Evolutionary conservation across 1,140 invertebrate species (phyloP).

Genomic region (Drosophila fuyamai): DNA sequence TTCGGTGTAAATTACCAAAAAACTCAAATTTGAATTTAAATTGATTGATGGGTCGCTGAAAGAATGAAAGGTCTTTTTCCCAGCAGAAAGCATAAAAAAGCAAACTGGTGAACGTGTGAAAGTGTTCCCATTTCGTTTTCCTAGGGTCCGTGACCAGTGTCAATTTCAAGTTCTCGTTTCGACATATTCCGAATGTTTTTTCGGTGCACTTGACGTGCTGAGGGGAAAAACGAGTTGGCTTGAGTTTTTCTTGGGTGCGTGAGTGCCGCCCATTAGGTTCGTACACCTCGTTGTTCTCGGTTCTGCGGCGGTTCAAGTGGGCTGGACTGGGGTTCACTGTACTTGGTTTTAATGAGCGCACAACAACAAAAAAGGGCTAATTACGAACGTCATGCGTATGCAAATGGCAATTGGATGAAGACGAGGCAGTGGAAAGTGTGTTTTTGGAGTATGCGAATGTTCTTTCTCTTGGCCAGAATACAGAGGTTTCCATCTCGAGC

Average conservation of each 20-base stretch:
- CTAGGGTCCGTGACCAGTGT: slow-evolving; percentile 40
- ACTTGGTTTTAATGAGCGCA: slow-evolving; percentile 53
- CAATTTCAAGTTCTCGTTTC: slow-evolving; percentile 64
- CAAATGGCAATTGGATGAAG: slow-evolving; percentile 50
- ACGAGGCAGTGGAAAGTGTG: slow-evolving; percentile 55
- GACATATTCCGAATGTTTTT: slow-evolving; percentile 4
- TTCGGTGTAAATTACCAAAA: slow-evolving; percentile 20
- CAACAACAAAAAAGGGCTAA: slow-evolving; percentile 45
- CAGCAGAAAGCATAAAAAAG: slow-evolving; percentile 7
- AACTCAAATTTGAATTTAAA: slow-evolving; percentile 27
- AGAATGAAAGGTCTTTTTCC: slow-evolving; percentile 10
- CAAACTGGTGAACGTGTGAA: slow-evolving; percentile 53
- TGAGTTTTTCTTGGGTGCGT: slow-evolving; percentile 35
- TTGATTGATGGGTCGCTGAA: slow-evolving; percentile 32
- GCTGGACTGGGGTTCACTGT: slow-evolving; percentile 33
- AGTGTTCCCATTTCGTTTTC: slow-evolving; percentile 74
- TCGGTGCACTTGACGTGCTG: slow-evolving; percentile 35
- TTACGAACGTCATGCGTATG: slow-evolving; percentile 62
- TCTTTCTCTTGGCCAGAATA: slow-evolving; percentile 8
- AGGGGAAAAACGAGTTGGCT: slow-evolving; percentile 9
- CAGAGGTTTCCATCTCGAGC: too few relatives aligned
- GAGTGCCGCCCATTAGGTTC: slow-evolving; percentile 44
- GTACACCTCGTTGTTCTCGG: slow-evolving; percentile 10
- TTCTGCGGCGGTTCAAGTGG: slow-evolving; percentile 5
- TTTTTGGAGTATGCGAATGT: slow-evolving; percentile 77